These are phyloP conservation scores for Hoplostethus atlanticus DNA, from an alignment of 2,797 vertebrate genomes.

Conservation along the genomic window DNA sequence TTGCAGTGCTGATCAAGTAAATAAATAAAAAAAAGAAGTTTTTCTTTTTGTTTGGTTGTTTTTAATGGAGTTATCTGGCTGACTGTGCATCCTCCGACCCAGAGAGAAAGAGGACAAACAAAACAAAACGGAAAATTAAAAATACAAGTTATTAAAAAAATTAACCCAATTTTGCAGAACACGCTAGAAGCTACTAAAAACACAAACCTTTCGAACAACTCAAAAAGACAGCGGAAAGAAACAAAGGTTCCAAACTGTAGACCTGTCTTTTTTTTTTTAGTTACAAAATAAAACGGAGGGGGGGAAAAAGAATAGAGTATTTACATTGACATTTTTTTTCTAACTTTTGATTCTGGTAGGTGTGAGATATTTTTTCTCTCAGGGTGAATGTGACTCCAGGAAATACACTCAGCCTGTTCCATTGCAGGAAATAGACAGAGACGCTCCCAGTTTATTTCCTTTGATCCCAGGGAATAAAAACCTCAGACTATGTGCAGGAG, in stretches of 20 bases:
- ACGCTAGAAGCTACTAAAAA: conserved; percentile 75
- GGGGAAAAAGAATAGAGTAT: conserved; percentile 55
- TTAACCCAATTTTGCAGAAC: conserved; percentile 36
- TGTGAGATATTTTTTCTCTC: conserved; percentile 41
- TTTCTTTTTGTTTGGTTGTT: conserved; percentile 61
- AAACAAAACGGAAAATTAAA: conserved; percentile 65
- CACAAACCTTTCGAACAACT: conserved; percentile 70
- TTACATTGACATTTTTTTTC: conserved; percentile 71
- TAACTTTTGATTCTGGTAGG: conserved; percentile 58
- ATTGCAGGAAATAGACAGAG: conserved; percentile 42
- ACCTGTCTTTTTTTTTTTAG: conserved; percentile 65
- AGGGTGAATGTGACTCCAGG: conserved; percentile 43
- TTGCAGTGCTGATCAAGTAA: no score
- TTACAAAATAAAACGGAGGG: conserved; percentile 72
- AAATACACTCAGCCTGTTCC: conserved; percentile 36
- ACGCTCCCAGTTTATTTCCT: conserved; percentile 30
- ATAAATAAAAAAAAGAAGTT: conserved; percentile 28
- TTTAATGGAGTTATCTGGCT: conserved; percentile 67
- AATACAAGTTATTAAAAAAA: conserved; percentile 62
- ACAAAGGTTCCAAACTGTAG: conserved; percentile 51
- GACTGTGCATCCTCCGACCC: conserved; percentile 57
- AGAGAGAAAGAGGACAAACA: conserved; percentile 46
- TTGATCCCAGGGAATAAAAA: conserved; percentile 60
- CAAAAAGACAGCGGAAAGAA: conserved; percentile 59
- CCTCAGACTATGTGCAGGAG: conserved; percentile 51